Conservation (phyloP, 2,113 vertebrate genomes). For the Sinosuthora webbiana region DNA sequence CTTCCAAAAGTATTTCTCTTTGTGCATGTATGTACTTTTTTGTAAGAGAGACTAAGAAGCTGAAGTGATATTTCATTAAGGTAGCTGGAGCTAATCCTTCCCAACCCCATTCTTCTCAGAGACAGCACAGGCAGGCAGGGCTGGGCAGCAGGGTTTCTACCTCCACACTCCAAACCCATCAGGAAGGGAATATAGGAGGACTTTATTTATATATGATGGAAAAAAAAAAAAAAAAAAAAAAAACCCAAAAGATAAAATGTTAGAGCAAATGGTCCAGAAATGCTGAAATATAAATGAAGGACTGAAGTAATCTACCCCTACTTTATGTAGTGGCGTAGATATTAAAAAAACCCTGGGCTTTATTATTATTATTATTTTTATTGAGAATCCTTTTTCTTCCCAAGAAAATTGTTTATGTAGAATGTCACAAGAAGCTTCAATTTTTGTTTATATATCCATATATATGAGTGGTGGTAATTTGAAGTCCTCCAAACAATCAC, state of each 20-base stretch:
- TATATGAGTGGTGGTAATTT: slow-evolving; percentile 58
- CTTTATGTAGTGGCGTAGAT: slow-evolving; percentile 28
- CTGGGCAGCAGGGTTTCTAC: background rate
- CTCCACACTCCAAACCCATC: background rate
- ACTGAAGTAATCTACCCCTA: slow-evolving; percentile 20
- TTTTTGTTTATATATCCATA: slow-evolving; percentile 68
- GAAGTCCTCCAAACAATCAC: slow-evolving; percentile 66
- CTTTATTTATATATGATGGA: slow-evolving; percentile 10
- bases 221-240: background rate
- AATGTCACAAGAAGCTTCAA: slow-evolving; percentile 58
- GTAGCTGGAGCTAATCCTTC: background rate
- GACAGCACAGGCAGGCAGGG: background rate
- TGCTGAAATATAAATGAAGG: slow-evolving; percentile 40
- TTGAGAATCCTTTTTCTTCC: slow-evolving; percentile 55
- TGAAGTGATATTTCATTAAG: slow-evolving; percentile 1
- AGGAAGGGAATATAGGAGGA: background rate
- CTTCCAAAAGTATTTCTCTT: background rate
- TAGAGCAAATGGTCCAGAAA: slow-evolving; percentile 30
- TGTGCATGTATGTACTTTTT: background rate
- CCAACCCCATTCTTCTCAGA: background rate
- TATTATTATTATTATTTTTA: slow-evolving; percentile 32
- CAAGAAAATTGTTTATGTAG: slow-evolving; percentile 65
- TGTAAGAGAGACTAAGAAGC: background rate
- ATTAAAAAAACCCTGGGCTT: background rate
- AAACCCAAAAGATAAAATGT: slow-evolving; percentile 16